Base-by-base conservation (phyloP, 2,888 invertebrate species). In the Harmothoe impar region DNA sequence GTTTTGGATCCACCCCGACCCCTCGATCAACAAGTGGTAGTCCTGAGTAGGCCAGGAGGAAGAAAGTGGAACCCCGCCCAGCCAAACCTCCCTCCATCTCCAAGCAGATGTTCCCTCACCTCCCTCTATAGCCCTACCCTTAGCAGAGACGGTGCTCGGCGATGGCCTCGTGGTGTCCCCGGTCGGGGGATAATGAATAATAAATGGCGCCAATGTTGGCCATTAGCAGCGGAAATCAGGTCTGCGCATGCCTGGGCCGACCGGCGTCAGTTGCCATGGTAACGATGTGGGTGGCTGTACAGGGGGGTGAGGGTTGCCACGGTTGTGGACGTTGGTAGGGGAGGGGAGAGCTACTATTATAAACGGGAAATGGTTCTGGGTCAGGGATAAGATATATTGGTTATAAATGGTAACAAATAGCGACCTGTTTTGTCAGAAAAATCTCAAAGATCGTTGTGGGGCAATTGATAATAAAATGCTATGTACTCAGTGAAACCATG, bases 151-250 rank as follows among this genome's bases (percentile, higher is more conserved):
- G 5, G n/a, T 29, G 72, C 72, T 72, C 3, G 72, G 72, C 5
- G 72, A 72, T 15, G 25, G 62, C 72, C 15, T 72, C 72, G 25
- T 29, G 29, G 25, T 25, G 29, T 29, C n/a, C 72, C 17, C 25
- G 72, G 72, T 5, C 72, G n/a, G n/a, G 72, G 29, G 29, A 68
- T 68, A 72, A 72, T 72, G 72, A 72, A 72, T 72, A 72, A 72
- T 72, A 72, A 72, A 72, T 72, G 5, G 15, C 0, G 72, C 29
- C 31, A 0, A 15, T 15, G 31, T 29, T 25, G 31, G 31, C 72
- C 72, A 72, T 72, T 72, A 72, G 31, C 31, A 25, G 29, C 72
- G 72, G 72, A 72, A 72, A 72, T 72, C 25, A 72, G 31, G 72
- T 72, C 43, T 84, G 43, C 43, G 84, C 84, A 25, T 84, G 84